Percentiles rank a stretch among this genome's conserved stretches.
Evolutionary conservation across 2,888 invertebrate genomes (phyloP).

Genomic region (Acanthoscelides obtectus): DNA sequence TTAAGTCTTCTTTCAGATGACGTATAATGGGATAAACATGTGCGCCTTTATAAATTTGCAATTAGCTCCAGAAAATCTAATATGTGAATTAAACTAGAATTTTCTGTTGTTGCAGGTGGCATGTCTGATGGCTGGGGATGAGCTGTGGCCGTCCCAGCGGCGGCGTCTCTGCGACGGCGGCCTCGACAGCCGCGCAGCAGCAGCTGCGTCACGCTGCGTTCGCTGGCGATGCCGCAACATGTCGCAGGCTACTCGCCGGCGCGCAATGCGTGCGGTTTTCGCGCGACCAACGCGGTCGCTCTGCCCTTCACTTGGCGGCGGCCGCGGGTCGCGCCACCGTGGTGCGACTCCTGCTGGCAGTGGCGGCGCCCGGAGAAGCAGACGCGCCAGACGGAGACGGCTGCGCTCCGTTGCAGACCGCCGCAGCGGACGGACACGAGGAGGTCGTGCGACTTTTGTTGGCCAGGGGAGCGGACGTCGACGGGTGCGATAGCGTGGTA

Average conservation of each 20-base stretch:
- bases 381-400: constrained; percentile 56
- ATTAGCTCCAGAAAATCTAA: too few species aligned
- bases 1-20: too few species aligned
- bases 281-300: constrained; percentile 43
- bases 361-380: constrained; percentile 48
- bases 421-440: constrained; percentile 78
- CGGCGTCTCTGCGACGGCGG: constrained; percentile 4
- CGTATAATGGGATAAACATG: too few species aligned
- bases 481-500: constrained; percentile 72
- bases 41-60: too few species aligned
- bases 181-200: constrained; percentile 31
- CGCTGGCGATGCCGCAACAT: constrained; percentile 41
- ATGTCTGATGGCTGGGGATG: constrained; percentile 45
- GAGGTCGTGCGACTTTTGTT: constrained; percentile 68
- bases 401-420: constrained; percentile 71
- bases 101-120: constrained; percentile 32
- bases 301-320: constrained; percentile 45
- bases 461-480: constrained; percentile 62
- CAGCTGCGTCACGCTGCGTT: constrained; percentile 43
- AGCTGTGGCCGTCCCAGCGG: constrained; percentile 25
- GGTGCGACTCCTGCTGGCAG: constrained; percentile 41
- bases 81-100: too few species aligned
- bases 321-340: constrained; percentile 42
- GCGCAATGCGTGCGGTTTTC: constrained; percentile 42
- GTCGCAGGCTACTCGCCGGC: constrained; percentile 38